These are phyloP conservation scores for Trachurus trachurus DNA, from an alignment of 2,797 vertebrate genomes.

Conservation along the genomic window DNA sequence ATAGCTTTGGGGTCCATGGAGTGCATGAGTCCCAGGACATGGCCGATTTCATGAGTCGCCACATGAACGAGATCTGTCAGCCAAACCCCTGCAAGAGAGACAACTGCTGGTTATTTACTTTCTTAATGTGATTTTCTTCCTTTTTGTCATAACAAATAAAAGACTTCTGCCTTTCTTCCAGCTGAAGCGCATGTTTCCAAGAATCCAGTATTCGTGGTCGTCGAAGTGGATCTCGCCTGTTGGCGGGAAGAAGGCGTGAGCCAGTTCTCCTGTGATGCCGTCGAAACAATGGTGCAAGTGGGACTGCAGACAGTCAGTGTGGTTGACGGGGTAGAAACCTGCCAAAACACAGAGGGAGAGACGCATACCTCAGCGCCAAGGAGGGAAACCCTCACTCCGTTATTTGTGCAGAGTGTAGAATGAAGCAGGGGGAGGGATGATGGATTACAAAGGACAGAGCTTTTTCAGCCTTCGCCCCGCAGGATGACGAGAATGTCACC, in stretches of 20 bases:
- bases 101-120: slow-evolving; percentile 26
- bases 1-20: slow-evolving; percentile 92
- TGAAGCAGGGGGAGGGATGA: slow-evolving; percentile 43
- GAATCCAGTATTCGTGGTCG: slow-evolving; percentile 96
- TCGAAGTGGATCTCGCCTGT: slow-evolving; percentile 98
- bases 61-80: slow-evolving; percentile 97
- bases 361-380: slow-evolving; percentile 54
- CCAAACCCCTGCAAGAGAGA: slow-evolving; percentile 91
- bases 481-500: slow-evolving; percentile 56
- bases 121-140: not conserved
- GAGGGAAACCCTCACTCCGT: slow-evolving; percentile 62
- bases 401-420: slow-evolving; percentile 53
- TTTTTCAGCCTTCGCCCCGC: slow-evolving; percentile 30
- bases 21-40: slow-evolving; percentile 97
- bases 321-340: slow-evolving; percentile 97
- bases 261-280: slow-evolving; percentile 95
- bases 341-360: slow-evolving; percentile 58
- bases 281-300: slow-evolving; percentile 97
- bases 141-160: not conserved
- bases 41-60: slow-evolving; percentile 96
- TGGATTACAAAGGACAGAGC: slow-evolving; percentile 55
- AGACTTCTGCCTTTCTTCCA: slow-evolving; percentile 93
- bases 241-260: slow-evolving; percentile 96
- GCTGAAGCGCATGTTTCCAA: slow-evolving; percentile 97
- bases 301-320: slow-evolving; percentile 95